Evolutionary conservation across 2,888 invertebrate genomes (phyloP).

Genomic region (Plagiodera versicolora): DNA sequence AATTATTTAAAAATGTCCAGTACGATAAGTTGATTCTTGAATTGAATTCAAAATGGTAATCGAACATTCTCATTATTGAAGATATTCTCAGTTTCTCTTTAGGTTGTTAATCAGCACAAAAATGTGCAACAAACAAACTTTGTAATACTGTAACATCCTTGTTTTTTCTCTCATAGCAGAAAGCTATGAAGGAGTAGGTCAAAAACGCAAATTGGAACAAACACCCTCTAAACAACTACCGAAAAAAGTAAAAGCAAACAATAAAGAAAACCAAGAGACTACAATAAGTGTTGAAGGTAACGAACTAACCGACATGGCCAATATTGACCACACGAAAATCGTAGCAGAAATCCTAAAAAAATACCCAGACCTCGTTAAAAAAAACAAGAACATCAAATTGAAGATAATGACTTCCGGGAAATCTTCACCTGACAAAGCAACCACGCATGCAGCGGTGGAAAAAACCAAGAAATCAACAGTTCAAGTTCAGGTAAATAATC

Average conservation of each 20-base stretch:
- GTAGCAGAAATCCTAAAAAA: conserved; percentile 86
- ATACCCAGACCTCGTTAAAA: conserved; percentile 84
- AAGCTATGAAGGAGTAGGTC: conserved; percentile 16
- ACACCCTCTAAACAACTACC: conserved; percentile 43
- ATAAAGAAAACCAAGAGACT: conserved; percentile 60
- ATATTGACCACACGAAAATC: conserved; percentile 73
- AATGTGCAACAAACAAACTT: too few relatives aligned
- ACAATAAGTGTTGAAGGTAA: conserved; percentile 47
- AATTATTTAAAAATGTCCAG: too few relatives aligned
- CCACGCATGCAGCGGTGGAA: conserved; percentile 10
- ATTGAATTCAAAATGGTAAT: too few relatives aligned
- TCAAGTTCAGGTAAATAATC: conserved; percentile 20
- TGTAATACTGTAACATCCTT: too few relatives aligned
- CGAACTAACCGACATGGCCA: conserved; percentile 37
- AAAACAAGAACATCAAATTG: conserved; percentile 83
- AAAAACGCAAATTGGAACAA: conserved; percentile 40
- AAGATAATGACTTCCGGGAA: conserved; percentile 72
- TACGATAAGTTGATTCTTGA: too few relatives aligned
- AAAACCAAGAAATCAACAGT: conserved; percentile 18
- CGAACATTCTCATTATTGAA: too few relatives aligned
- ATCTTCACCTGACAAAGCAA: conserved; percentile 25
- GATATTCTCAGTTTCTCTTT: too few relatives aligned
- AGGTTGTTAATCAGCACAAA: too few relatives aligned
- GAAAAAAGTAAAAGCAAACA: conserved; percentile 64
- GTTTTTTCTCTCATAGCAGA: conserved; percentile 1